Percentiles rank a stretch among this genome's conserved stretches.
phyloP scores from a whole-genome alignment of 2,797 vertebrate species.

The Thamnophis elegans region DNA sequence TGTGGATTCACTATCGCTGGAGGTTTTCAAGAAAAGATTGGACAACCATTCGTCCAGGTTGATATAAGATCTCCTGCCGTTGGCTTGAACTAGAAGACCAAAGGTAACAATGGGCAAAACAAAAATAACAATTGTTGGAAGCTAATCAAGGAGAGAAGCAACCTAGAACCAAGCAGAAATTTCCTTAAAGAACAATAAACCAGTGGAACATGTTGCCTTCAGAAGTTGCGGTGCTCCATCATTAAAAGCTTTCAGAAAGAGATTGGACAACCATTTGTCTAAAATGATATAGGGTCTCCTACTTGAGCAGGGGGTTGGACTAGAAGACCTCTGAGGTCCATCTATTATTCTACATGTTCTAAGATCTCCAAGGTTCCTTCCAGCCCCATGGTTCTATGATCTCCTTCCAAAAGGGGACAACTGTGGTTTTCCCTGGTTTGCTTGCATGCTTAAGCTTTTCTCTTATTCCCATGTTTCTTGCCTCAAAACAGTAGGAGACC shows the following conservation, averaged over 20 bases:
- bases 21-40: neutral
- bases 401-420: neutral
- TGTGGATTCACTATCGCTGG: neutral
- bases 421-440: neutral
- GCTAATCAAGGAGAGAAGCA: neutral
- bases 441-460: neutral
- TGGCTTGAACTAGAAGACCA: neutral
- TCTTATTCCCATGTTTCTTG: neutral
- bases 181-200: neutral
- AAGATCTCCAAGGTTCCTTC: no score
- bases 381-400: neutral
- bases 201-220: no score
- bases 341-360: no score
- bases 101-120: no score
- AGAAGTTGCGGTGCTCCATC: no score
- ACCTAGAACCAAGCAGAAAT: neutral
- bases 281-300: no score
- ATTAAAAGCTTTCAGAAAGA: no score
- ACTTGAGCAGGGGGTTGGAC: no score
- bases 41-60: neutral
- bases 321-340: no score
- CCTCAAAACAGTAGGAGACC: neutral
- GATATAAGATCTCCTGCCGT: neutral
- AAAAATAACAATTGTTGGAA: no score
- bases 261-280: no score